Percentiles rank a stretch among this genome's conserved stretches.
These are phyloP conservation scores for Labroides dimidiatus DNA, from an alignment of 2,797 vertebrate species.

Conservation along the genomic window DNA sequence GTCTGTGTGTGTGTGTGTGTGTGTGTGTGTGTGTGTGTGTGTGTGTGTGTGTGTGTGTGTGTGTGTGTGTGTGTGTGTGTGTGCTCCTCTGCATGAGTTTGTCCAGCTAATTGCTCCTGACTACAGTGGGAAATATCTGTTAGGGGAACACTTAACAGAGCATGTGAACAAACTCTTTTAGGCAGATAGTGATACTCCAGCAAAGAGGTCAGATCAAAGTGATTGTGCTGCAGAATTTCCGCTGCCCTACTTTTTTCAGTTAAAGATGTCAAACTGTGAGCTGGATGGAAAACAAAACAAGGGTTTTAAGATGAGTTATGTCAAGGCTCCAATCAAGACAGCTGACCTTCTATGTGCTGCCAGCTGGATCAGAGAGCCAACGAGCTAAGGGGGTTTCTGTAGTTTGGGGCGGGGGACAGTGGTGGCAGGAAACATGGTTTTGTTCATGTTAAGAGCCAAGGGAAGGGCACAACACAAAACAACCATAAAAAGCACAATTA, in stretches of 20 bases:
- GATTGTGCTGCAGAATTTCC: constrained; percentile 38
- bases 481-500: constrained; percentile 32
- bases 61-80: constrained; percentile 5
- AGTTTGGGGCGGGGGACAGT: constrained; percentile 34
- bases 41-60: constrained; percentile 1
- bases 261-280: constrained; percentile 3
- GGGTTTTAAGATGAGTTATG: not conserved
- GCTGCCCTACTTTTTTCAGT: constrained; percentile 1
- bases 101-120: constrained; percentile 54
- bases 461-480: constrained; percentile 64
- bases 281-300: constrained; percentile 13
- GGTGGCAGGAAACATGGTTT: constrained; percentile 66
- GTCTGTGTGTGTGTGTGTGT: not conserved
- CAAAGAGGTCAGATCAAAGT: constrained; percentile 43
- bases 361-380: constrained; percentile 18
- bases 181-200: constrained; percentile 34
- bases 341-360: constrained; percentile 19
- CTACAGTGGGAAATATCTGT: constrained; percentile 58
- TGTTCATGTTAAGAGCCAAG: constrained; percentile 67
- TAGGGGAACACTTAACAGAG: constrained; percentile 55
- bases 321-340: constrained; percentile 28
- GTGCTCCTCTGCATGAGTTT: not conserved
- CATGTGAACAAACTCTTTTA: constrained; percentile 47
- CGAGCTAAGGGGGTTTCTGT: constrained; percentile 30
- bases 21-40: not conserved